A percentile compares a stretch with the other conserved stretches of the same genome.
Evolutionary conservation across 2,888 invertebrate species (phyloP).

Genomic region (Carcina quercana): DNA sequence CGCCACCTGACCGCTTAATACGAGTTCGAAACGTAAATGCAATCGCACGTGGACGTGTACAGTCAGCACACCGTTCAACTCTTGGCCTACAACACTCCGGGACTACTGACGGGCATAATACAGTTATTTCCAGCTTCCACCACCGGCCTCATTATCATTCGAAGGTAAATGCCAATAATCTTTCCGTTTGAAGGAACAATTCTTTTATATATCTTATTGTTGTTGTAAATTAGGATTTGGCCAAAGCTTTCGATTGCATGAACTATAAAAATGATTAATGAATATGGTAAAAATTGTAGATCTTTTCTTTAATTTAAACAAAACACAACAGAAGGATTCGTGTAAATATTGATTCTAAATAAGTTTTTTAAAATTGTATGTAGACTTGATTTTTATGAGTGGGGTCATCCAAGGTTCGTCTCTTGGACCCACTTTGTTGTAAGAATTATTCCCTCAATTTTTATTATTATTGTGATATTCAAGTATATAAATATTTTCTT

Average conservation of each 20-base stretch:
- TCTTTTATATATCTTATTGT: slow-evolving; percentile 9
- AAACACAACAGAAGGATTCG: too few species aligned
- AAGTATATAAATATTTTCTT: too few species aligned
- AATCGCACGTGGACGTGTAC: slow-evolving; percentile 31
- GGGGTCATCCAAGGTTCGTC: slow-evolving; percentile 13
- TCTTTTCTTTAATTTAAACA: too few species aligned
- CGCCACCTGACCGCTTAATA: slow-evolving; percentile 62
- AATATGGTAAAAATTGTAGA: too few species aligned
- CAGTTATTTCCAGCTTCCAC: slow-evolving; percentile 64
- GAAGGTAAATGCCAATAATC: slow-evolving; percentile 50
- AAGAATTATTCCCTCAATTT: slow-evolving; percentile 18
- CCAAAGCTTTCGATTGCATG: background rate
- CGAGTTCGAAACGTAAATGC: slow-evolving; percentile 19
- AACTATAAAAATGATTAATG: too few species aligned
- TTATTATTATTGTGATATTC: background rate
- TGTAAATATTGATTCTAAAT: too few species aligned
- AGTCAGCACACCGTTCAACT: slow-evolving; percentile 62
- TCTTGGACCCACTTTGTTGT: slow-evolving; percentile 3
- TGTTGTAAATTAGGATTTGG: background rate
- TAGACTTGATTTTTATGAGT: too few species aligned
- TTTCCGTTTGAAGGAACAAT: slow-evolving; percentile 29
- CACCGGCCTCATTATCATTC: slow-evolving; percentile 17
- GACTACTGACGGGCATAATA: slow-evolving; percentile 69
- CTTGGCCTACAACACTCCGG: slow-evolving; percentile 71
- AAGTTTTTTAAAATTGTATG: too few species aligned